Base-by-base conservation (phyloP, 2,797 vertebrate species). In the Falco columbarius region DNA sequence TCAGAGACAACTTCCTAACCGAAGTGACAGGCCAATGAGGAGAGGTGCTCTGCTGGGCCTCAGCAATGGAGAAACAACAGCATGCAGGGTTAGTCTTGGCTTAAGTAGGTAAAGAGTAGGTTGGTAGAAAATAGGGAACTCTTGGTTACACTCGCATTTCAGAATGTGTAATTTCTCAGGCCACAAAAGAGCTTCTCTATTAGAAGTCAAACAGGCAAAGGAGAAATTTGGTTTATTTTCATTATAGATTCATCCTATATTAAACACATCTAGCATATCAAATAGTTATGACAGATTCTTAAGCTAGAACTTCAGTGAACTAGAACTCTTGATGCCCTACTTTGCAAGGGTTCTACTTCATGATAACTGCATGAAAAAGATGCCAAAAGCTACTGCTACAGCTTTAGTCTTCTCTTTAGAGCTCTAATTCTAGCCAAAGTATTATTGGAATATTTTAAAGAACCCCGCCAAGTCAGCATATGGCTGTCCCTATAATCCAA, bases 1-100 rank as follows among this genome's bases (percentile, higher is more conserved):
- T 12, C 5, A 3, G 44, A 65, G 27, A 49, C 23, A 66, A 38
- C 29, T 72, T 81, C 32, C 20, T 34, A 9, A 66, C 13, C 12
- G 6, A 81, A 34, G 21, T 27, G 47, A 49, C 23, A 44, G 20
- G 17, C 12, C 38, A 36, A 27, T 30, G 4, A 89, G 44, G 29
- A 58, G 27, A 44, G 27, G 12, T 65, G 21, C 6, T 61, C 30
- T 68, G 10, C 11, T 79, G 32, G n/a, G 9, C 38, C 13, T 30
- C 32, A 52, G 0, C 0, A 0, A 0, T 58, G 22, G 17, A 46
- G 13, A 63, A 91, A 71, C 11, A 46, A 19, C 3, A 2, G 1
- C 4, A 5, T 14, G 8, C 19, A 71, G 24, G 30, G 21, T 16
- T 71, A 67, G 27, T 52, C 34, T 12, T 83, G 10, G 19, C 22